A percentile compares a stretch with the other conserved stretches of the same genome.
phyloP scores from a whole-genome alignment of 2,888 invertebrate genomes.

The Eulithis prunata region DNA sequence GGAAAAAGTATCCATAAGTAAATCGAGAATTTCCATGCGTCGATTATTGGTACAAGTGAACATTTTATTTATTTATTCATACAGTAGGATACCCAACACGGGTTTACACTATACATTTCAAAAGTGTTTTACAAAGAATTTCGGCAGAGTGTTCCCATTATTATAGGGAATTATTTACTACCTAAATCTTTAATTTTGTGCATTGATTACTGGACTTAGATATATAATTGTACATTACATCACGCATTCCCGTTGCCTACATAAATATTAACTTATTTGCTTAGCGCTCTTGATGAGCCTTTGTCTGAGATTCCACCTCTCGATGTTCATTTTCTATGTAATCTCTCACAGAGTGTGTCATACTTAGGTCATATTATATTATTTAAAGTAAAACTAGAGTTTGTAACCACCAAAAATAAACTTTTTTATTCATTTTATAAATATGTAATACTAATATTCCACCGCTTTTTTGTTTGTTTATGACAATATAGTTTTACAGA shows the following conservation, averaged over 20 bases:
- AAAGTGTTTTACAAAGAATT: too few species aligned
- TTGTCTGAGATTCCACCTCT: slow-evolving; percentile 21
- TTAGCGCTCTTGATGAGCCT: slow-evolving; percentile 1
- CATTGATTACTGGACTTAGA: slow-evolving; percentile 9
- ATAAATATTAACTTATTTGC: slow-evolving; percentile 6
- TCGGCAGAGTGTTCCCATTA: too few species aligned
- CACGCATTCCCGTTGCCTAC: slow-evolving; percentile 33
- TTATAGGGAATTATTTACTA: too few species aligned
- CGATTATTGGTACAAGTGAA: not conserved
- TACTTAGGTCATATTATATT: slow-evolving; percentile 1
- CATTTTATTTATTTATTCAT: too few species aligned
- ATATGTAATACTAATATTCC: not conserved
- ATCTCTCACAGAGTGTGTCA: slow-evolving; percentile 4
- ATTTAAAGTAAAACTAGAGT: not conserved
- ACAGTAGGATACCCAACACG: too few species aligned
- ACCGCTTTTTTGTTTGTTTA: not conserved
- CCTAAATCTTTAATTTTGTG: not conserved
- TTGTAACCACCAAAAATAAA: too few species aligned
- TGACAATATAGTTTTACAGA: not conserved
- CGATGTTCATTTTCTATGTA: slow-evolving; percentile 25
- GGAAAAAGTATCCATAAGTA: too few species aligned
- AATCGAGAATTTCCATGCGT: not conserved
- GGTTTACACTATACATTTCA: too few species aligned
- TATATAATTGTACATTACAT: slow-evolving; percentile 22
- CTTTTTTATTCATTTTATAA: not conserved